These are phyloP conservation scores for Sabatieria punctata DNA, from an alignment of 2,888 invertebrate species.

Conservation along the genomic window DNA sequence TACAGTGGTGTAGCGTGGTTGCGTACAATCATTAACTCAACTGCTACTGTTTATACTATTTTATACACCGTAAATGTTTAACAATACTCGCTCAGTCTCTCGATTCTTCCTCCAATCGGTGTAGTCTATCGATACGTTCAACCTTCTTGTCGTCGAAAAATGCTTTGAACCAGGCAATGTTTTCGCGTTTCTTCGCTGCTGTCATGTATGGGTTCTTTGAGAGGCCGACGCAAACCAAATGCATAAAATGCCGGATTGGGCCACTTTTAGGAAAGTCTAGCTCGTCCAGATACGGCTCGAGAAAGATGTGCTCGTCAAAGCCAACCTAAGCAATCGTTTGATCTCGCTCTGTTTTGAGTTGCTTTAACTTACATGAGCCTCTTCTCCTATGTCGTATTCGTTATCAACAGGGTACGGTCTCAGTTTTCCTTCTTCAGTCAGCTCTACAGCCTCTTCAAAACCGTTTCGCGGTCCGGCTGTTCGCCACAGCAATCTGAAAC, in stretches of 20 bases:
- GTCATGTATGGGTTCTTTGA: slow-evolving; percentile 84
- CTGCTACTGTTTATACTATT: too few species aligned
- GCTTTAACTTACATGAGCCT: slow-evolving; percentile 33
- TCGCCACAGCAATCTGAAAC: too few species aligned
- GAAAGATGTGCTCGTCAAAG: slow-evolving; percentile 84
- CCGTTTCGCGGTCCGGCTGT: too few species aligned
- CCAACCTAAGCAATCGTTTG: slow-evolving; percentile 38
- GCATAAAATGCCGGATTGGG: slow-evolving; percentile 90
- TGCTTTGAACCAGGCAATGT: slow-evolving; percentile 74
- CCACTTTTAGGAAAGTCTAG: slow-evolving; percentile 67
- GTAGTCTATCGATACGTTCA: neutral
- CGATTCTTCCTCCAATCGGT: too few species aligned
- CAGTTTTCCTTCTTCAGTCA: slow-evolving; percentile 83
- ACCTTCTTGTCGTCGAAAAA: slow-evolving; percentile 62
- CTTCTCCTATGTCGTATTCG: slow-evolving; percentile 46
- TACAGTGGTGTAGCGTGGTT: too few species aligned
- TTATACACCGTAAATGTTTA: too few species aligned
- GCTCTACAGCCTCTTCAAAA: slow-evolving; percentile 76
- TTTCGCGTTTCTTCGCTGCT: slow-evolving; percentile 65
- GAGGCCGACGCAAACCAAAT: slow-evolving; percentile 74
- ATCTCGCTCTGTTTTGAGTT: neutral
- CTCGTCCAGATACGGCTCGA: slow-evolving; percentile 60
- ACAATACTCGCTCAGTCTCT: too few species aligned
- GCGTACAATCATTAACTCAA: too few species aligned
- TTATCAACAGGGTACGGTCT: slow-evolving; percentile 96